phyloP scores from a whole-genome alignment of 2,113 vertebrate species.

The Vimba vimba region DNA sequence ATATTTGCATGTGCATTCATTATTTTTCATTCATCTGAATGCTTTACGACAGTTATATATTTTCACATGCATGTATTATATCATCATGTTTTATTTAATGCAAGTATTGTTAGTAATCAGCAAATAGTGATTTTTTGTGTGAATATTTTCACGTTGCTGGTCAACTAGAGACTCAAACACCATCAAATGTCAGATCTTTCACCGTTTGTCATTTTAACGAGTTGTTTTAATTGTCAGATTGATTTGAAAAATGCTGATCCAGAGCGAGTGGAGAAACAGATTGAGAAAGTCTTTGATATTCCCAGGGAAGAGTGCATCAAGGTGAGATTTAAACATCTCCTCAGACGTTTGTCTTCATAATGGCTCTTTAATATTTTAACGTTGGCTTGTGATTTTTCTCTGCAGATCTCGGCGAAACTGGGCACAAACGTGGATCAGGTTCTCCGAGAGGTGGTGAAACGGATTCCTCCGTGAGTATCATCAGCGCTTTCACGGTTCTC shows the following conservation, averaged over 20 bases:
- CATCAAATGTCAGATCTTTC: too few relatives aligned
- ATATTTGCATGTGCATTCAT: not conserved
- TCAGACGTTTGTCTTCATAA: not conserved
- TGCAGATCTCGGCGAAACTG: constrained; percentile 94
- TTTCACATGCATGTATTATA: not conserved
- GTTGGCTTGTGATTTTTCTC: not conserved
- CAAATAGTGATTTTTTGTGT: too few relatives aligned
- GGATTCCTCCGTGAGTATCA: constrained; percentile 89
- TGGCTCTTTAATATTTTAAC: not conserved
- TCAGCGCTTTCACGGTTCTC: not conserved
- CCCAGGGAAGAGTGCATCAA: constrained; percentile 86
- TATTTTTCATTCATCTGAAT: not conserved
- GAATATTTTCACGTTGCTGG: not conserved
- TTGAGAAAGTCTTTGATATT: constrained; percentile 95
- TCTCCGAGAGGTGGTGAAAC: constrained; percentile 85
- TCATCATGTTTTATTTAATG: not conserved
- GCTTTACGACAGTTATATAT: not conserved
- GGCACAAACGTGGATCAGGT: constrained; percentile 91
- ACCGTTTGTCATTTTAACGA: not conserved
- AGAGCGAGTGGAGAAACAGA: constrained; percentile 88
- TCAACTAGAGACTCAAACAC: too few relatives aligned
- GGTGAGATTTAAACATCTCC: constrained; percentile 72
- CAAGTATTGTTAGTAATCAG: not conserved
- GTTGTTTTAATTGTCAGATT: constrained; percentile 77
- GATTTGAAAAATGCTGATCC: constrained; percentile 96